Evolutionary conservation across 2,888 invertebrate genomes (phyloP).

Genomic region (Octodonta nipae): DNA sequence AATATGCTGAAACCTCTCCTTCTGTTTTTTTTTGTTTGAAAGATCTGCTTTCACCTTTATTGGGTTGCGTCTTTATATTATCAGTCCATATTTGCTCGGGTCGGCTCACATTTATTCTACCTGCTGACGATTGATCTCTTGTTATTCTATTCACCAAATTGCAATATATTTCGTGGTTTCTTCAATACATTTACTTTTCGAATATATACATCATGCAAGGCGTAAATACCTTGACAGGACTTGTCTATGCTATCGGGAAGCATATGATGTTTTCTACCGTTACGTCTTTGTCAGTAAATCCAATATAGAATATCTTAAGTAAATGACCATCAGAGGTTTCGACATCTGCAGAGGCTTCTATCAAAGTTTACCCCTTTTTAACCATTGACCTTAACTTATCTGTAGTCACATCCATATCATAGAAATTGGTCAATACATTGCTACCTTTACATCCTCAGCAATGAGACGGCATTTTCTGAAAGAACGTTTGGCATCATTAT

Average conservation of each 20-base stretch:
- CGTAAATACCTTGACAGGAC: constrained; percentile 91
- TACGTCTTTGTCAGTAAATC: constrained; percentile 95
- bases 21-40: neutral
- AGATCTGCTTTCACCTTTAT: neutral
- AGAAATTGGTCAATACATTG: constrained; percentile 96
- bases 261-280: constrained; percentile 94
- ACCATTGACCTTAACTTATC: constrained; percentile 99
- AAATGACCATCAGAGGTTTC: constrained; percentile 96
- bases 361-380: constrained; percentile 98
- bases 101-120: neutral
- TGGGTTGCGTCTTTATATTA: neutral
- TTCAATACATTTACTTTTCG: neutral
- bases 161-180: neutral
- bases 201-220: constrained; percentile 95
- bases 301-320: constrained; percentile 94
- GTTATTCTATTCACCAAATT: neutral
- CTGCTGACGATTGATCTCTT: neutral
- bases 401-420: constrained; percentile 98
- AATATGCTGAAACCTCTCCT: too few species aligned
- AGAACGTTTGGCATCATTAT: too few species aligned
- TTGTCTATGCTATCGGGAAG: constrained; percentile 98
- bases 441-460: too few species aligned
- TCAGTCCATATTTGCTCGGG: neutral
- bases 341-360: constrained; percentile 94
- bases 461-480: too few species aligned